Evolutionary conservation across 2,888 invertebrate species (phyloP).

Genomic region (Agrochola circellaris): DNA sequence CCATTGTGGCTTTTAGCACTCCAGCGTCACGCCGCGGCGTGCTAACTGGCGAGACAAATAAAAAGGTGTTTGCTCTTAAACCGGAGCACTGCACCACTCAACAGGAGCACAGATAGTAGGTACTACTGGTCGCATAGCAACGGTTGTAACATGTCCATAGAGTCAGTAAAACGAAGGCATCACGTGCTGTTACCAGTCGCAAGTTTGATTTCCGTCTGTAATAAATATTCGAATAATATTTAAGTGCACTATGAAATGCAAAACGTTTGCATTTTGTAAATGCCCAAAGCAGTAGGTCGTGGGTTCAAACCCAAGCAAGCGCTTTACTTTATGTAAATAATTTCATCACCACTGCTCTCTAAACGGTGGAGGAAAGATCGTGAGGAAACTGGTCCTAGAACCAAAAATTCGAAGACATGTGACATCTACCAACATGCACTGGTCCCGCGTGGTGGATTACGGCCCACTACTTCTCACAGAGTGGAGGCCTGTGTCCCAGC

Average conservation of each 20-base stretch:
- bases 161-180: not conserved
- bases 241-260: not conserved
- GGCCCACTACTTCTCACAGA: too few relatives aligned
- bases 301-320: too few relatives aligned
- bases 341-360: too few relatives aligned
- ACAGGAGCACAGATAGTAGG: constrained; percentile 9
- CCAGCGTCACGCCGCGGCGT: constrained; percentile 50
- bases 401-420: too few relatives aligned
- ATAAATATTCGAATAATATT: too few relatives aligned
- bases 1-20: constrained; percentile 73
- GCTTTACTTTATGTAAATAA: too few relatives aligned
- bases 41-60: constrained; percentile 69
- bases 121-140: constrained; percentile 43
- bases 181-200: not conserved
- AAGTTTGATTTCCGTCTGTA: not conserved
- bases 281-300: not conserved
- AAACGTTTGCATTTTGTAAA: not conserved
- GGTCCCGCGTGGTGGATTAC: too few relatives aligned
- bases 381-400: too few relatives aligned
- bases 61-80: constrained; percentile 64
- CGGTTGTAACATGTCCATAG: constrained; percentile 1
- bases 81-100: constrained; percentile 65
- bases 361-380: too few relatives aligned
- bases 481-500: too few relatives aligned
- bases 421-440: too few relatives aligned